phyloP scores from a whole-genome alignment of 2,797 vertebrate species.

The Sebastes taczanowskii region DNA sequence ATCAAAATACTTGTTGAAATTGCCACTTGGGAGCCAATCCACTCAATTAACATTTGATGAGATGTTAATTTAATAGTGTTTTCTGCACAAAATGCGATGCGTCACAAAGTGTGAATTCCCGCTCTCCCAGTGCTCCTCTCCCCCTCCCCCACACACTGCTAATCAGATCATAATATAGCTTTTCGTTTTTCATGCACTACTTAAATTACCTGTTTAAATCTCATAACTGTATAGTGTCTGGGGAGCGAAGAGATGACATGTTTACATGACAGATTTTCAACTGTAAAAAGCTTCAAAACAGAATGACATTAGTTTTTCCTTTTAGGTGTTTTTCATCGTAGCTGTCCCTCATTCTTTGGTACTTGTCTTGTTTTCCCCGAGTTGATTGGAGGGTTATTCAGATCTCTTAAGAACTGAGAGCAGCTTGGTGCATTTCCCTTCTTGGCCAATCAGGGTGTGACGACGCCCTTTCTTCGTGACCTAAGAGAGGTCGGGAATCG shows the following conservation, averaged over 20 bases:
- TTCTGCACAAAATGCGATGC: constrained; percentile 16
- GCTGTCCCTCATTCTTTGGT: neutral
- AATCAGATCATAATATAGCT: constrained; percentile 14
- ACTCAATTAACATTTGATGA: constrained; percentile 36
- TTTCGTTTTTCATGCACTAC: neutral
- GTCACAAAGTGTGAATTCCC: constrained; percentile 17
- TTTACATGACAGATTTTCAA: neutral
- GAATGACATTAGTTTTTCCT: neutral
- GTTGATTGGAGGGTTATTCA: neutral
- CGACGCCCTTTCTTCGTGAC: neutral
- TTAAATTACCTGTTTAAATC: neutral
- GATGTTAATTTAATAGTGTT: constrained; percentile 47
- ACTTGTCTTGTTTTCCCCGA: neutral
- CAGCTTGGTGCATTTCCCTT: neutral
- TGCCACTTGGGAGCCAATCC: constrained; percentile 4
- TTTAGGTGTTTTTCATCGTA: neutral
- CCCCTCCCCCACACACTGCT: neutral
- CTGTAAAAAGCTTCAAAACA: neutral
- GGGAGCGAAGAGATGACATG: neutral
- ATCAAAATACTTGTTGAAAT: constrained; percentile 4
- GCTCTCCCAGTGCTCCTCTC: neutral
- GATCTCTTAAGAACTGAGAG: neutral
- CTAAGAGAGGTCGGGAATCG: neutral
- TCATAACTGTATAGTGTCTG: neutral
- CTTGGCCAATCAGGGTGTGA: neutral